A percentile compares a stretch with the other conserved stretches of the same genome.
Conservation (phyloP, 2,113 vertebrate species). For the Cephalopholis sonnerati region DNA sequence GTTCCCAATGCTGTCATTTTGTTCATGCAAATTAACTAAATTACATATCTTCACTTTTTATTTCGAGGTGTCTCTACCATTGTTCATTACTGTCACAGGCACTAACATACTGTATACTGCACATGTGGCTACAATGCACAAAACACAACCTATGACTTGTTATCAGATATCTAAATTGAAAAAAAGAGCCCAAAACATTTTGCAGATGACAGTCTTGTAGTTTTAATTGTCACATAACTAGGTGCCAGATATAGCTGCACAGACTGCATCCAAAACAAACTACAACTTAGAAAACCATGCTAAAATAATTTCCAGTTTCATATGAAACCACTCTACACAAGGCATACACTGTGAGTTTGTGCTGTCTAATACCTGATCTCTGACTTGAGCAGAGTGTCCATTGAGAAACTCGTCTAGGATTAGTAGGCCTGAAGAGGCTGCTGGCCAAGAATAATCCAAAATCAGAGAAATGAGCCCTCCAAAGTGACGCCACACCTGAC, state of each 20-base stretch:
- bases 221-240: slow-evolving; percentile 11
- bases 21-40: not conserved
- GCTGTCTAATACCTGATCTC: slow-evolving; percentile 83
- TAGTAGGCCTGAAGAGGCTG: slow-evolving; percentile 80
- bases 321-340: slow-evolving; percentile 2
- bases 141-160: not conserved
- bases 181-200: not conserved
- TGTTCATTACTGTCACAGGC: not conserved
- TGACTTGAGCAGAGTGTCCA: slow-evolving; percentile 84
- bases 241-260: not conserved
- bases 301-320: not conserved
- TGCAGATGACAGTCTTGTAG: not conserved
- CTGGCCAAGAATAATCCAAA: slow-evolving; percentile 82
- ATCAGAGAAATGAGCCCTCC: slow-evolving; percentile 84
- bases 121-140: not conserved
- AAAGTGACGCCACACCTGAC: slow-evolving; percentile 84
- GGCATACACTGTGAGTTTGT: slow-evolving; percentile 20
- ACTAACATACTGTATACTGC: not conserved
- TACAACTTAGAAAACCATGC: slow-evolving; percentile 8
- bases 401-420: slow-evolving; percentile 81
- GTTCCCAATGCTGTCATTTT: not conserved
- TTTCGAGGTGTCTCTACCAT: not conserved
- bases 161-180: not conserved
- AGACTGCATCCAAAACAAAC: slow-evolving; percentile 26
- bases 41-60: not conserved